Evolutionary conservation across 1,140 invertebrate genomes (phyloP), one percentile per base, ranked within the genome.

Genomic region (Stenopsyche tienmushanensis): DNA sequence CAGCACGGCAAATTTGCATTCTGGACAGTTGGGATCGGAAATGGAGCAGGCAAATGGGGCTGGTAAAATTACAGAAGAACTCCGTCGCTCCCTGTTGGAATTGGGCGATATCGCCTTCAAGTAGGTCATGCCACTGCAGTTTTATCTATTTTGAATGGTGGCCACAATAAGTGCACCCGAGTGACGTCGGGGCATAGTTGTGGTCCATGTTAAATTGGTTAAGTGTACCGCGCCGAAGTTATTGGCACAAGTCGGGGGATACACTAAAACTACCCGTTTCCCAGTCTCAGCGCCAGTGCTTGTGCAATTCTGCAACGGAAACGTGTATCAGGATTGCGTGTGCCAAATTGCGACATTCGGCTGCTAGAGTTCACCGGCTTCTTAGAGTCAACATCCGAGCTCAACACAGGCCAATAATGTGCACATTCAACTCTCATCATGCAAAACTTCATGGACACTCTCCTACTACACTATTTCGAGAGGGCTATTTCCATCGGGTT

Each of bases 71-170:
- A n/a, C n/a, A n/a, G n/a, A n/a, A n/a, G n/a, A n/a, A n/a, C n/a
- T n/a, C n/a, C n/a, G n/a, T n/a, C n/a, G n/a, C n/a, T n/a, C n/a
- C n/a, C n/a, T n/a, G n/a, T n/a, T n/a, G n/a, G n/a, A n/a, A n/a
- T n/a, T n/a, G 29, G 13, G 29, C 29, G 29, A 34, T 34, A 34
- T 34, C 13, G 29, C 29, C 13, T 7, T 13, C 29, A 34, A 13
- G 29, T 34, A 34, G 29, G 13, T 13, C 13, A 13, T 5, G 29
- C 29, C 29, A 34, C 44, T 5, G 5, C 8, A 15, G 44, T 9
- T 47, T 47, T 20, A 20, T 47, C 44, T 47, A 47, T 47, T 47
- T 47, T 47, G n/a, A n/a, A n/a, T 47, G 44, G 17, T 47, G 7
- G 29, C 13, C 29, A n/a, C n/a, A 34, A 34, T 7, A 47, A 47